These are phyloP conservation scores for Belgica antarctica DNA, from an alignment of 2,888 invertebrate species.

Conservation along the genomic window DNA sequence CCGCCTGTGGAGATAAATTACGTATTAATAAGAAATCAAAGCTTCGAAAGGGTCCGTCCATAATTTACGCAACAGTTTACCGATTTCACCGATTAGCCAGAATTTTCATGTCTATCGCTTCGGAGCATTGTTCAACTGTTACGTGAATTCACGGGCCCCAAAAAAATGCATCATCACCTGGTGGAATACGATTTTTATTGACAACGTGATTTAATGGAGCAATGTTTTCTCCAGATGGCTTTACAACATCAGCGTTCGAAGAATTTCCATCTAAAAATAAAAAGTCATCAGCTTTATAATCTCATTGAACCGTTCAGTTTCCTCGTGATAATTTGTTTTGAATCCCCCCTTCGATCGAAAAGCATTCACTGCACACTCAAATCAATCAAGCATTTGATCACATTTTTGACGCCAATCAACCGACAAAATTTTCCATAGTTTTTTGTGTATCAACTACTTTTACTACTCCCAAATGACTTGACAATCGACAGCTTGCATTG, in stretches of 20 bases:
- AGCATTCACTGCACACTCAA: no score
- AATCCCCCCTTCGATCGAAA: slow-evolving; percentile 9
- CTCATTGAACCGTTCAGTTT: neutral
- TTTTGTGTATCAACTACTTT: no score
- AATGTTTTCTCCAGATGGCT: slow-evolving; percentile 49
- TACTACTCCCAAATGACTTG: no score
- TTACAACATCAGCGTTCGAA: slow-evolving; percentile 59
- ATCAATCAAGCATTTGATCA: neutral
- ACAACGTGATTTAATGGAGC: slow-evolving; percentile 52
- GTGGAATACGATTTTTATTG: slow-evolving; percentile 56
- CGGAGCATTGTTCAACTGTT: no score
- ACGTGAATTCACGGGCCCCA: no score
- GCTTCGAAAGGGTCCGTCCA: neutral
- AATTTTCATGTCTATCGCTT: no score
- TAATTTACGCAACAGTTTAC: no score
- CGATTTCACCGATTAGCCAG: no score
- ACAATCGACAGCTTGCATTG: no score
- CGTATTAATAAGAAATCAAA: slow-evolving; percentile 12
- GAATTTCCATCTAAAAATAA: slow-evolving; percentile 57
- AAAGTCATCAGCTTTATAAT: neutral
- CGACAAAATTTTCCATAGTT: neutral
- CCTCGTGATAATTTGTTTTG: neutral
- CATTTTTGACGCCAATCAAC: neutral
- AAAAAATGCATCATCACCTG: slow-evolving; percentile 48
- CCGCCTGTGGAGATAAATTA: slow-evolving; percentile 48